Base-by-base conservation (phyloP, 2,888 invertebrate genomes). In the Ariolimax columbianus region DNA sequence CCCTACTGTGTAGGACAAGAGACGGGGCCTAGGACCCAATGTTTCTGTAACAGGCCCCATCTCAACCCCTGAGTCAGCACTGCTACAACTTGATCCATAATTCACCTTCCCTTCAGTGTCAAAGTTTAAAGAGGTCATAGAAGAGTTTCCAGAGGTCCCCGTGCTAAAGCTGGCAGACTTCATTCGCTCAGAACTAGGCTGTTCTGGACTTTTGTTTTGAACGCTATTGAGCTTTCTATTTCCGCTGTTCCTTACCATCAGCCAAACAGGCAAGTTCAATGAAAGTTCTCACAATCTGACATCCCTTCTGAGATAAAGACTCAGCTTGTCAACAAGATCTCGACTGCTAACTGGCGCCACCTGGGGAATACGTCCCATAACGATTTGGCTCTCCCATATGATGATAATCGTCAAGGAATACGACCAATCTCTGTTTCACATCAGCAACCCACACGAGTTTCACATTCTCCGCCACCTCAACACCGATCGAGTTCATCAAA, bases 1-100 rank as follows among this genome's bases (percentile, higher is more conserved):
- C 26, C 84, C 82, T n/a, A 86, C 83, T 26, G 87, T 84, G 80
- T 87, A 86, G 0, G 84, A 77, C 68, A 68, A 33, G 9, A 38
- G 33, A 30, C 47, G 79, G 47, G 14, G 9, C 14, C 81, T 78
- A 36, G 72, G 84, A 55, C 78, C 77, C 36, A 70, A 9, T 33
- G n/a, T 70, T 19, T 83, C 79, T 36, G 86, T 78, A 14, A 73
- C 78, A 1, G 84, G 68, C 11, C 80, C 85, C 14, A 86, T 72
- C 66, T 86, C 87, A 23, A 78, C 80, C 0, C 84, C 86, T 55
- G 77, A 73, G 26, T 82, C 78, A 11, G 75, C 79, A 47, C 59
- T 79, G 40, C 55, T 38, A 19, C 70, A 43, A n/a, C 79, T 77
- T 33, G 79, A 83, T 30, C 51, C 81, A 19, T 77, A 63, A 6